Percentiles rank a stretch among this genome's conserved stretches.
These are phyloP conservation scores for Pithys albifrons DNA, from an alignment of 2,113 vertebrate genomes.

Conservation along the genomic window DNA sequence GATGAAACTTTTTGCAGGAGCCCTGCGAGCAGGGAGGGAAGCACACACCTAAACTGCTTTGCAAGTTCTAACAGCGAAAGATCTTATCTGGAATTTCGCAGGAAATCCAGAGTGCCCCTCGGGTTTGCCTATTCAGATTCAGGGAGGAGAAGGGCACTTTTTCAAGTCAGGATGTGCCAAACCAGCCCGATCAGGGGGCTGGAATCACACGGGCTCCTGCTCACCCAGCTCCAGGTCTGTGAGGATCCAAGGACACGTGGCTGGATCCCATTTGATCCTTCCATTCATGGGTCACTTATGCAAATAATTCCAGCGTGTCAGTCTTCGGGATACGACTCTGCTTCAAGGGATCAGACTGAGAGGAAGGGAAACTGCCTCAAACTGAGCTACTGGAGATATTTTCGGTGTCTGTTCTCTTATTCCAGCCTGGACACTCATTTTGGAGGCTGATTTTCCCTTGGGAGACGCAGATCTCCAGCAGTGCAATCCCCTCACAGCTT, in stretches of 20 bases:
- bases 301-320: not conserved
- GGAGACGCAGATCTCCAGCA: not conserved
- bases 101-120: conserved; percentile 12
- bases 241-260: not conserved
- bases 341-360: not conserved
- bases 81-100: conserved; percentile 27
- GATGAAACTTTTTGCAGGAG: not conserved
- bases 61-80: conserved; percentile 35
- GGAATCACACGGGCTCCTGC: not conserved
- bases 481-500: not conserved
- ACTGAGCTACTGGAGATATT: not conserved
- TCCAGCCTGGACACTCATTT: not conserved
- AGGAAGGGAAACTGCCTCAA: not conserved
- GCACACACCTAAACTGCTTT: conserved; percentile 10
- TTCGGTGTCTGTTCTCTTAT: not conserved
- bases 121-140: not conserved
- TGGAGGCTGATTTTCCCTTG: not conserved
- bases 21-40: not conserved
- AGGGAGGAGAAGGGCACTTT: not conserved
- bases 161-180: not conserved
- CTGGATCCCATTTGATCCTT: not conserved
- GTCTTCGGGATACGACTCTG: rapidly evolving
- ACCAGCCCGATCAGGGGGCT: not conserved
- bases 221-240: not conserved
- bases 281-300: not conserved